Base-by-base conservation (phyloP, 2,113 vertebrate genomes). In the cat (Felis catus) region DNA sequence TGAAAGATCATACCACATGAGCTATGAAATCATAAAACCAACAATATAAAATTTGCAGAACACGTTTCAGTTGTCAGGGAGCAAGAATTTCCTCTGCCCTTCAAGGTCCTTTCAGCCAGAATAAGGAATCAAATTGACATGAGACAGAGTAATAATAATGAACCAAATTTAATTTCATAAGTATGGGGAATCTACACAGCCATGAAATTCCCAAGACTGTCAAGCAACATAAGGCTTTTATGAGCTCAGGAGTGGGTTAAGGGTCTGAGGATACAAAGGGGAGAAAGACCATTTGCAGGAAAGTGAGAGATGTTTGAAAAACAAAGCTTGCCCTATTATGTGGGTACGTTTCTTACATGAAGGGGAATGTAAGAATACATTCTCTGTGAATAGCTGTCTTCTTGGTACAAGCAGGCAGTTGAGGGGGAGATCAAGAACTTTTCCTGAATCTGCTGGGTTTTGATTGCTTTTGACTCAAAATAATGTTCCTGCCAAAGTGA, bases 1-100 rank as follows among this genome's bases (percentile, higher is more conserved):
- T 95, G 45, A 83, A 82, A 94, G 95, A 82, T 92, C 23, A 31
- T 58, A 90, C 65, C 27, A 91, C 36, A 55, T 87, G 53, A 87
- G 27, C 71, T 66, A 31, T 63, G 27, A 73, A 79, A 79, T 79
- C 10, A 73, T 78, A 76, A 92, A 95, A 70, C 4, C 33, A 82
- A 61, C 7, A 27, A 27, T 61, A 19, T 36, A 73, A 91, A 71
- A 79, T 79, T 78, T 93, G 29, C 36, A 84, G 36, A 53, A 68
- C 31, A 84, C 1, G 10, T 82, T 73, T 84, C 55, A 41, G 25
- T 63, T 94, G 15, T 45, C 14, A 45, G 25, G 73, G 73, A 76
- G 41, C 73, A 76, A 76, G 73, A 76, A 45, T 76, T 76, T 76
- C 41, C 73, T 76, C 73, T 76, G 73, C 39, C 39, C 73, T 45